Evolutionary conservation across 2,113 vertebrate genomes (phyloP).

Genomic region (Leiothrix lutea): DNA sequence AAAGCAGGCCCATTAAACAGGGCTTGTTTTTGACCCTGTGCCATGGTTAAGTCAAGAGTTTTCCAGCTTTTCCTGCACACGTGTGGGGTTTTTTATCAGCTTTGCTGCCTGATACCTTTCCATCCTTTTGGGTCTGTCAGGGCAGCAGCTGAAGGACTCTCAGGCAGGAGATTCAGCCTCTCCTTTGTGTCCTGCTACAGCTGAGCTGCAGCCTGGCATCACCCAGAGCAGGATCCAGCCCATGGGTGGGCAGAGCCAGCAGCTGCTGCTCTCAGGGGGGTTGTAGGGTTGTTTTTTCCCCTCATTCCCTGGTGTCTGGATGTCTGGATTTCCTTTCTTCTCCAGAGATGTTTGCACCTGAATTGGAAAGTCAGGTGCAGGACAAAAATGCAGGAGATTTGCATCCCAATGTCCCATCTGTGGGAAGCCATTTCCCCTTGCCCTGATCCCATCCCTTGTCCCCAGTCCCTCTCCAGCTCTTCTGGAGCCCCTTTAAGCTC

Average conservation of each 20-base stretch:
- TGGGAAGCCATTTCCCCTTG: not conserved
- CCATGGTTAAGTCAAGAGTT: not conserved
- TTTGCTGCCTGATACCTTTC: not conserved
- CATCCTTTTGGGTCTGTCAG: not conserved
- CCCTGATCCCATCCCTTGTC: not conserved
- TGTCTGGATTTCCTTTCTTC: not conserved
- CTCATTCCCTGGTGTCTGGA: accelerated
- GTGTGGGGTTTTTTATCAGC: accelerated
- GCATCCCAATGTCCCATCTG: accelerated
- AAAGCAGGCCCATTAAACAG: not conserved
- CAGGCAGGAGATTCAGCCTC: not conserved
- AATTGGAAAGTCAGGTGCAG: too few relatives aligned
- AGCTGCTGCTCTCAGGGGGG: accelerated
- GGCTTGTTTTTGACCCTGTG: not conserved
- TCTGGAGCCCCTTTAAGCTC: accelerated
- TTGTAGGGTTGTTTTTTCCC: accelerated
- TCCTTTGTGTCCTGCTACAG: not conserved
- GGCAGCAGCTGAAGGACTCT: not conserved
- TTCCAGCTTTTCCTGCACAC: not conserved
- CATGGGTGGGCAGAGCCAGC: accelerated
- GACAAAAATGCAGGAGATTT: not conserved
- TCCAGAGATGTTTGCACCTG: accelerated
- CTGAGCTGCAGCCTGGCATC: too few relatives aligned
- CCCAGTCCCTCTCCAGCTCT: not conserved
- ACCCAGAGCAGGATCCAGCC: accelerated